A percentile compares a stretch with the other conserved stretches of the same genome.
These are phyloP conservation scores for Notiomystis cincta DNA, from an alignment of 2,113 vertebrate genomes.

Conservation along the genomic window DNA sequence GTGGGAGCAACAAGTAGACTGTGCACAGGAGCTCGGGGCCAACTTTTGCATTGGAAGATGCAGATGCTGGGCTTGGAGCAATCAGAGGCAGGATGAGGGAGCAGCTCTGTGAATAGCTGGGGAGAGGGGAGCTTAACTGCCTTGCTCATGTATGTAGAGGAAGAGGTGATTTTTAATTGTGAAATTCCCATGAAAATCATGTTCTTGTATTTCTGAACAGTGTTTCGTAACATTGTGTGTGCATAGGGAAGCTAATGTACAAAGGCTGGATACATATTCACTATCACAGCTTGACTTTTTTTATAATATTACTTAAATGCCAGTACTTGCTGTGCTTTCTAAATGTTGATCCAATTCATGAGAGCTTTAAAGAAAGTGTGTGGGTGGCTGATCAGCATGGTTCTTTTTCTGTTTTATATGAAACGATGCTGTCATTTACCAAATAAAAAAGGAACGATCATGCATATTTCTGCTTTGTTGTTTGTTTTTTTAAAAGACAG, in stretches of 20 bases:
- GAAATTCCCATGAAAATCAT: not conserved
- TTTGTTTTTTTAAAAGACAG: not conserved
- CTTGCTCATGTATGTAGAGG: not conserved
- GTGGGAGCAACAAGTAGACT: not conserved
- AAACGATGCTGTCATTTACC: not conserved
- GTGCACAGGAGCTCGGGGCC: not conserved
- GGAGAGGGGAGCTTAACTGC: not conserved
- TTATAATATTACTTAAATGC: not conserved
- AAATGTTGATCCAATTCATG: slow-evolving; percentile 27
- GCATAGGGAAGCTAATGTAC: not conserved
- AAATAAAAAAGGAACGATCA: not conserved
- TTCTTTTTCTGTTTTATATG: not conserved
- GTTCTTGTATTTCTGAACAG: not conserved
- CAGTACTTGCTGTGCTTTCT: slow-evolving; percentile 25
- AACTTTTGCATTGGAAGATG: not conserved
- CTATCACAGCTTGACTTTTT: not conserved
- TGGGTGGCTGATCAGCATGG: slow-evolving; percentile 5
- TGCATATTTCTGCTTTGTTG: not conserved
- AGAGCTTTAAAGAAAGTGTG: not conserved
- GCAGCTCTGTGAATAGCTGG: not conserved
- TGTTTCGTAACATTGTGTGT: not conserved
- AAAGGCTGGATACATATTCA: not conserved
- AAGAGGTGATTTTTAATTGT: not conserved
- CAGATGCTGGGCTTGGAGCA: not conserved
- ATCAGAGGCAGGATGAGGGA: not conserved